These are phyloP conservation scores for Melanotaenia boesemani DNA, from an alignment of 2,797 vertebrate species.

Conservation along the genomic window DNA sequence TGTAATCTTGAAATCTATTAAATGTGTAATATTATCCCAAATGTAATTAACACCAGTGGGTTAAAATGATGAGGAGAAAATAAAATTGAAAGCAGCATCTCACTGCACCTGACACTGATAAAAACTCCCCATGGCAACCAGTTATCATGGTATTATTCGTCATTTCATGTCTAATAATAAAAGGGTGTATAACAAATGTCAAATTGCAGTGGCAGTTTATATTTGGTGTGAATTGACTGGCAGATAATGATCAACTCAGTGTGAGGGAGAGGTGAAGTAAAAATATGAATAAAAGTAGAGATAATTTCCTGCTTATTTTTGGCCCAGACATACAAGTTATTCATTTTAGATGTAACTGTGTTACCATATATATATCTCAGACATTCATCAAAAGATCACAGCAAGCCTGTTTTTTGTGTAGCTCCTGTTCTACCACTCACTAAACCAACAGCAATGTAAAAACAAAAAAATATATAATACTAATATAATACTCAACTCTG, in stretches of 20 bases:
- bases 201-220: background rate
- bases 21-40: background rate
- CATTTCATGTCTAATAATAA: background rate
- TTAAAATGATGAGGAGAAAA: background rate
- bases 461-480: background rate
- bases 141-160: background rate
- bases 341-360: background rate
- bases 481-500: background rate
- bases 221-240: background rate
- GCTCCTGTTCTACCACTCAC: background rate
- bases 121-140: background rate
- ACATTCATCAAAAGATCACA: background rate
- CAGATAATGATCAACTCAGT: conserved; percentile 1
- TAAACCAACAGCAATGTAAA: background rate
- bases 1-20: background rate
- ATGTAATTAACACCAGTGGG: background rate
- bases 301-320: background rate
- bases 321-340: no score
- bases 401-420: background rate
- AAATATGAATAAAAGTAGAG: background rate
- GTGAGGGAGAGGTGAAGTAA: background rate
- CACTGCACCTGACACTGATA: background rate
- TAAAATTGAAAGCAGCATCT: background rate
- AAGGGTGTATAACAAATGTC: background rate
- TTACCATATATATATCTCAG: background rate